Evolutionary conservation across 2,113 vertebrate species (phyloP), one percentile per base, ranked within the genome.

Genomic region (Coracopsis vasa): DNA sequence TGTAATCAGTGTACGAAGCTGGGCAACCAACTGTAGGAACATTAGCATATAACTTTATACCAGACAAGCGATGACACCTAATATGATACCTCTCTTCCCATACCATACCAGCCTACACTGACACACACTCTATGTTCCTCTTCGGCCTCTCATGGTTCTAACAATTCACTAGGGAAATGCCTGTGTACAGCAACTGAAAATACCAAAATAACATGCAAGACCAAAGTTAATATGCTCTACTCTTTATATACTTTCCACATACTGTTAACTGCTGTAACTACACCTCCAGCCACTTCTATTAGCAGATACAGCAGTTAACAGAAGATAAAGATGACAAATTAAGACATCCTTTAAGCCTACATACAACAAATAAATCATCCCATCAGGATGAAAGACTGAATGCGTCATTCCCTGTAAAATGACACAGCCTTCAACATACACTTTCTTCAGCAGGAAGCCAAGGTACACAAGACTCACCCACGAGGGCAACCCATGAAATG

Each of bases 401-500:
- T 2, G 28, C 12, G 13, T 24, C 11, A 16, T 53, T 51, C 78
- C 51, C 50, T 81, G 9, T 54, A 54, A 66, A 48, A 70, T 70
- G 8, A 23, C 6, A 48, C 33, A 53, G 20, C n/a, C 20, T 48
- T 67, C 78, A 72, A 16, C 11, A 29, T 3, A 28, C 5, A 0
- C 24, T 7, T 48, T 17, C 42, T 78, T 44, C 47, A 60, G 35
- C 24, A 48, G 31, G 31, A 83, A 58, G 48, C 12, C 53, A 37
- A 48, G 20, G 31, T 7, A 60, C 37, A 42, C 39, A 37, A 16
- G 50, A 29, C 6, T 6, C 5, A 28, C 45, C 14, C 9, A 61
- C 17, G 8, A 56, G 8, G 24, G 24, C 58, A 54, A 41, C 11
- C 37, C 47, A 50, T 1, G 0, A 17, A 73, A 58, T 2, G 1